Conservation (phyloP, 1,140 invertebrate genomes). For the Andrena cerasifolii region DNA sequence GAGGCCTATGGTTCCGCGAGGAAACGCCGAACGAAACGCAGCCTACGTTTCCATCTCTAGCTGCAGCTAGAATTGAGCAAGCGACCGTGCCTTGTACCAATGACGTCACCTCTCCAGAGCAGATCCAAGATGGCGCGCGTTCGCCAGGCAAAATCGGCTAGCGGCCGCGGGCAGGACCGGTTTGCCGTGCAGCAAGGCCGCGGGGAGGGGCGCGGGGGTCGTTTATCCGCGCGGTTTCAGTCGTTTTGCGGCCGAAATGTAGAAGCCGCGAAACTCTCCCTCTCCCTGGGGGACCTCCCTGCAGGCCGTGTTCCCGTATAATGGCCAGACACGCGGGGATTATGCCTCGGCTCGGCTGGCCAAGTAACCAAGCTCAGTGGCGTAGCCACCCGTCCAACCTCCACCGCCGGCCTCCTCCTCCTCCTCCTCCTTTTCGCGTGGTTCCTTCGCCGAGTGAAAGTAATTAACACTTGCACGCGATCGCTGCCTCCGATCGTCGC, state of each 20-base stretch:
- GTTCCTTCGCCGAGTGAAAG: slow-evolving; percentile 16
- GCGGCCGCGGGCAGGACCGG: slow-evolving; percentile 69
- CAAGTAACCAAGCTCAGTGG: slow-evolving; percentile 18
- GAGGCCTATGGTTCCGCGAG: neutral
- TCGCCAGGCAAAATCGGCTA: slow-evolving; percentile 73
- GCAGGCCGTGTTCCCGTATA: slow-evolving; percentile 5
- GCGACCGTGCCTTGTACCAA: slow-evolving; percentile 65
- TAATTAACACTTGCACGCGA: slow-evolving; percentile 20
- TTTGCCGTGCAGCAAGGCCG: slow-evolving; percentile 59
- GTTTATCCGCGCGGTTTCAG: slow-evolving; percentile 56
- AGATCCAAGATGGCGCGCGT: slow-evolving; percentile 73
- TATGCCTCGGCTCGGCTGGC: neutral
- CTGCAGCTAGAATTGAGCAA: slow-evolving; percentile 46
- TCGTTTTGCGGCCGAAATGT: slow-evolving; percentile 59
- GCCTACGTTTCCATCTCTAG: slow-evolving; percentile 31
- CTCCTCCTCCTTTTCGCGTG: neutral
- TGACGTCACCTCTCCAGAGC: slow-evolving; percentile 70
- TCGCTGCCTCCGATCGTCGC: neutral
- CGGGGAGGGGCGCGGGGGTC: slow-evolving; percentile 34
- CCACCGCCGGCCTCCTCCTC: no score
- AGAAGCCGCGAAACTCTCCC: slow-evolving; percentile 46
- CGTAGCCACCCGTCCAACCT: neutral
- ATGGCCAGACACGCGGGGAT: slow-evolving; percentile 18
- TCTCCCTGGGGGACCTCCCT: slow-evolving; percentile 17
- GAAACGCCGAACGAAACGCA: neutral